These are phyloP conservation scores for Abrostola tripartita DNA, from an alignment of 2,888 invertebrate species.

Conservation along the genomic window DNA sequence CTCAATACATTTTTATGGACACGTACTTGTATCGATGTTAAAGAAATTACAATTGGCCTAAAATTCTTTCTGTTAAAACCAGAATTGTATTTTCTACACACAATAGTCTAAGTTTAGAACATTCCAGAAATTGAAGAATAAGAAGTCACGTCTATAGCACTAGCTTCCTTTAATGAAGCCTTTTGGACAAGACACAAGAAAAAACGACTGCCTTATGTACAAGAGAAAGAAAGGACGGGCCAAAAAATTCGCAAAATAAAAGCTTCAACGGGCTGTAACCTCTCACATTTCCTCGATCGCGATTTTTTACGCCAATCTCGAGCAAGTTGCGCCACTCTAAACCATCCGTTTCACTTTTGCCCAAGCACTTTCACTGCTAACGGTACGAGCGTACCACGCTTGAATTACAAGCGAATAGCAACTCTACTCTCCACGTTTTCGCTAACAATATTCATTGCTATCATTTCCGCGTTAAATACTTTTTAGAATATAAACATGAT, in stretches of 20 bases:
- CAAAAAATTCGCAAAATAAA: constrained; percentile 50
- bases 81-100: too few relatives aligned
- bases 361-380: constrained; percentile 84
- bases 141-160: too few relatives aligned
- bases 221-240: constrained; percentile 17
- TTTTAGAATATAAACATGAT: constrained; percentile 31
- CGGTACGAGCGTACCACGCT: constrained; percentile 67
- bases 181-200: background rate
- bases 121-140: too few relatives aligned
- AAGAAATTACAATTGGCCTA: too few relatives aligned
- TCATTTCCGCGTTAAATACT: constrained; percentile 39
- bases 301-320: constrained; percentile 80
- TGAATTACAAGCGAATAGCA: constrained; percentile 62
- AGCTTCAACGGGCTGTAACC: constrained; percentile 55
- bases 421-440: constrained; percentile 58
- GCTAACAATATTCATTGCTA: constrained; percentile 40
- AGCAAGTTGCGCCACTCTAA: constrained; percentile 75
- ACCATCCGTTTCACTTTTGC: constrained; percentile 86
- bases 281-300: constrained; percentile 75
- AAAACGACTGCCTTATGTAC: background rate
- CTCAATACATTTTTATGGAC: background rate
- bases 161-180: too few relatives aligned
- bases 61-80: too few relatives aligned
- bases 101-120: too few relatives aligned
- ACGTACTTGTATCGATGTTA: background rate